Evolutionary conservation across 2,888 invertebrate species (phyloP), one percentile per base, ranked within the genome.

Genomic region (Chloroclysta siterata): DNA sequence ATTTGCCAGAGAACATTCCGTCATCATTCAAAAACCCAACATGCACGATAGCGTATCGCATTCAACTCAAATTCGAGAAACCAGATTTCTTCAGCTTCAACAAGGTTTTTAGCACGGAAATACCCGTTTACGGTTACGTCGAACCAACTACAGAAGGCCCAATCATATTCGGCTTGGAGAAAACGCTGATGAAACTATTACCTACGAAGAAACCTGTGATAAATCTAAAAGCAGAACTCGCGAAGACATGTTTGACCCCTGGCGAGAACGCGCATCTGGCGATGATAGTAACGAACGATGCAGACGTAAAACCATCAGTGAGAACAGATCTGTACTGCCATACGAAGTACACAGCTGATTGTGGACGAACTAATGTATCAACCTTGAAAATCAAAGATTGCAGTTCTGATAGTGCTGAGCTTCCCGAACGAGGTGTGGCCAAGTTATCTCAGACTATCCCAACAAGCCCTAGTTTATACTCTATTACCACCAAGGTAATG

Each of bases 81-180:
- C 22, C 65, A 0, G 50, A 54, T 8, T 48, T 71, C 0, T 70
- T 73, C 36, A 70, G 65, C 15, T 41, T 61, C n/a, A 65, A 54
- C 13, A 65, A 51, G 15, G 55, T 57, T 7, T 70, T 69, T 36
- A 47, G 15, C 3, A 56, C 65, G 0, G 70, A 73, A 44, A 59
- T 73, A 64, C 63, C 65, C 0, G 71, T 73, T 0, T 68, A 67
- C 48, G 64, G 64, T 11, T 60, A 60, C n/a, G 59, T 73, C 2
- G n/a, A 54, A 15, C 5, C 53, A 7, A n/a, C 50, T 52, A 17
- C 17, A 46, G 8, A 66, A 29, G 68, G 60, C 0, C 68, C 72
- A 11, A 42, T 69, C 3, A 53, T 65, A 11, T 71, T 73, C 13
- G 68, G 68, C 0, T 29, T 69, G 0, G 55, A 71, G 10, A 73